phyloP scores from a whole-genome alignment of 1,140 invertebrate species.

The Bombus fervidus region DNA sequence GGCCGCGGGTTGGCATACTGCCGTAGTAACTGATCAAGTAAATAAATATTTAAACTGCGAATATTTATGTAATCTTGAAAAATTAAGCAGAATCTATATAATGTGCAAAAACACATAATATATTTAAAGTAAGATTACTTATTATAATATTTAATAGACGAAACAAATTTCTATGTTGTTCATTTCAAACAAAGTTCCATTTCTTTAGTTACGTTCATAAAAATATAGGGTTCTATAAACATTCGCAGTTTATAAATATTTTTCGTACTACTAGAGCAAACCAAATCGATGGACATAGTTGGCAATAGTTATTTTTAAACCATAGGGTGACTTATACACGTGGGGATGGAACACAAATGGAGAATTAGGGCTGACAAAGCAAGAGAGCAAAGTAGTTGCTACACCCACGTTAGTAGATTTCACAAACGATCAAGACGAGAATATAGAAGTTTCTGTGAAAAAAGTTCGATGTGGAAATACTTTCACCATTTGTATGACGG shows the following conservation, averaged over 20 bases:
- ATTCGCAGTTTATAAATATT: neutral
- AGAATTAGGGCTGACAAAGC: constrained; percentile 88
- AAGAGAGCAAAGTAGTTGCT: constrained; percentile 77
- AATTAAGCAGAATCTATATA: too few relatives aligned
- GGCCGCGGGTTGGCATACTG: constrained; percentile 93
- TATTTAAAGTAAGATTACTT: neutral
- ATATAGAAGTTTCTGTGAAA: constrained; percentile 80
- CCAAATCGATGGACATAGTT: neutral
- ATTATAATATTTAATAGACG: neutral
- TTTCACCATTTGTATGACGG: constrained; percentile 85
- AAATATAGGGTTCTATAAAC: neutral
- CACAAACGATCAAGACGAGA: constrained; percentile 80
- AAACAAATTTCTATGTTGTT: neutral
- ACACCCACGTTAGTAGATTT: constrained; percentile 84
- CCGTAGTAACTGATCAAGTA: constrained; percentile 85
- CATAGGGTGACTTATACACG: constrained; percentile 89
- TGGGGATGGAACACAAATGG: constrained; percentile 97
- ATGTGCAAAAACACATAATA: neutral
- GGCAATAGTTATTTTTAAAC: constrained; percentile 2
- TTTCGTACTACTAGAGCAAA: neutral
- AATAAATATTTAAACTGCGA: neutral
- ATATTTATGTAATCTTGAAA: neutral
- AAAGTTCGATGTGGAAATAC: constrained; percentile 87
- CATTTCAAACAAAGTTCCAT: too few relatives aligned
- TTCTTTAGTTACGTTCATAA: neutral